Evolutionary conservation across 2,113 vertebrate genomes (phyloP), one percentile per base, ranked within the genome.

Genomic region (Microcebus lehilahytsara): DNA sequence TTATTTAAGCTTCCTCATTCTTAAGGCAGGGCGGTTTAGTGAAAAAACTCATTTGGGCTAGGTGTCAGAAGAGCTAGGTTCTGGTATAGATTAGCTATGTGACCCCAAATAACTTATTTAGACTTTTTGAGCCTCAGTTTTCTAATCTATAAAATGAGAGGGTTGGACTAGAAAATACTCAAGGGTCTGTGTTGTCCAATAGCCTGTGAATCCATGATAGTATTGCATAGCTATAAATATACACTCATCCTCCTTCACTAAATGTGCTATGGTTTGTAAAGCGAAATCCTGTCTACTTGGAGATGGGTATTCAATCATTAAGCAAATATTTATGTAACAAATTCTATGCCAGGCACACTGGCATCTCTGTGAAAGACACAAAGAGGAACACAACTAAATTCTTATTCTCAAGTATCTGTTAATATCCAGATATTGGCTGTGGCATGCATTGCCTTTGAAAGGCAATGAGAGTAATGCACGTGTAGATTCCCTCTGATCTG

Each of bases 1-100:
- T 95, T 96, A 95, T 96, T 97, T 98, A 93, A 80, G 80, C 92
- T 97, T 97, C 90, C 94, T 90, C 79, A 64, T 97, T 95, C 96
- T 96, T 77, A 56, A 95, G 84, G 90, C 84, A 74, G 80, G 12
- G 71, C 34, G 49, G 51, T 86, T 85, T 88, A 78, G 89, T 93
- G 95, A 92, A 78, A 93, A 94, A 91, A 71, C 40, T 95, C 89
- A 19, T 69, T 64, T 30, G 46, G 30, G 71, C 93, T 92, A 72
- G 75, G 72, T 74, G 95, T 77, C 77, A 81, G 75, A 92, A 87
- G 74, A 64, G 67, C 80, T 37, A n/a, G 12, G 40, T 81, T 93
- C 85, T 84, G 84, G 77, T 42, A 58, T 69, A 60, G 95, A 95
- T 93, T 42, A 91, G 51, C 83, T 49, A 6, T 27, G 32, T 89